Conservation (phyloP, 1,140 invertebrate species). For the Megathymus violae region DNA sequence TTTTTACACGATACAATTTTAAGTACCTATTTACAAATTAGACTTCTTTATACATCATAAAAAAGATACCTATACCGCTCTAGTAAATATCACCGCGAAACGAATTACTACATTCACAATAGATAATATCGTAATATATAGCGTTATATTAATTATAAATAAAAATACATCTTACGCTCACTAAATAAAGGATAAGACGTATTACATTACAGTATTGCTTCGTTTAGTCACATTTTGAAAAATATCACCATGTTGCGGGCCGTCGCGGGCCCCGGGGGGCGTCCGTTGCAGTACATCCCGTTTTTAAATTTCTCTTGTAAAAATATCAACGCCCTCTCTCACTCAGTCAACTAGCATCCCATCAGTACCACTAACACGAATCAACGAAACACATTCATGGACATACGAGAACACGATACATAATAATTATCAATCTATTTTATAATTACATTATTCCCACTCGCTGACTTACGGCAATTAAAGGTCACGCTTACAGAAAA, state of each 20-base stretch:
- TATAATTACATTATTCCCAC: slow-evolving; percentile 70
- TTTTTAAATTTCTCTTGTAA: slow-evolving; percentile 69
- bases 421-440: slow-evolving; percentile 66
- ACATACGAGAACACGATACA: slow-evolving; percentile 64
- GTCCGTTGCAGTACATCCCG: slow-evolving; percentile 42
- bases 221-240: slow-evolving; percentile 87
- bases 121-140: slow-evolving; percentile 67
- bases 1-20: slow-evolving; percentile 81
- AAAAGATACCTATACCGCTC: slow-evolving; percentile 80
- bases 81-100: slow-evolving; percentile 81
- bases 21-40: slow-evolving; percentile 84
- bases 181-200: slow-evolving; percentile 84
- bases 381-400: slow-evolving; percentile 81
- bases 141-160: slow-evolving; percentile 65
- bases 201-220: slow-evolving; percentile 88
- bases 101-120: slow-evolving; percentile 82
- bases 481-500: slow-evolving; percentile 19
- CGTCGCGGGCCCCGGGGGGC: slow-evolving; percentile 45
- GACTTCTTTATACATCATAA: slow-evolving; percentile 83
- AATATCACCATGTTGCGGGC: slow-evolving; percentile 85
- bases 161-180: slow-evolving; percentile 77
- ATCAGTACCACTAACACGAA: slow-evolving; percentile 78
- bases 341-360: slow-evolving; percentile 77
- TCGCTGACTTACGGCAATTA: slow-evolving; percentile 61
- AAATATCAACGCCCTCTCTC: slow-evolving; percentile 72